Base-by-base conservation (phyloP, 2,113 vertebrate genomes). In the Crotalus tigris region DNA sequence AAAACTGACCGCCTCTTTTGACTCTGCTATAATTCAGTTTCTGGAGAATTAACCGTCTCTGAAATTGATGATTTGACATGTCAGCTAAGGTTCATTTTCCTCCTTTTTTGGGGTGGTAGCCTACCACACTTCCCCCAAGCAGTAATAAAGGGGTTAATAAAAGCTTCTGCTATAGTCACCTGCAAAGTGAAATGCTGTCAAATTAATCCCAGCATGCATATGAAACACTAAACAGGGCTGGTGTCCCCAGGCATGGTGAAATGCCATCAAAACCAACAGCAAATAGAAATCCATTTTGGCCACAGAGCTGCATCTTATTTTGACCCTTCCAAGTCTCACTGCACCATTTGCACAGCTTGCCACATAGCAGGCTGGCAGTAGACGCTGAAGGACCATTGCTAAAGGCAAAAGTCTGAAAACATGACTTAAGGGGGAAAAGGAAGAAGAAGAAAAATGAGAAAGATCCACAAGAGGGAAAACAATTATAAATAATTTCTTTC, bases 151-250 rank as follows among this genome's bases (percentile, higher is more conserved):
- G 64, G 46, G 46, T 92, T 85, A 94, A 92, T 51, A n/a, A 33
- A 93, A 93, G 23, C 61, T 88, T 61, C 81, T 89, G 26, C 29
- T 53, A 75, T 92, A 94, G 88, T 89, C 33, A 86, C 26, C 51
- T 75, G 55, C 75, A 51, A 93, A 91, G 69, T 69, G 39, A 61
- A 93, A 92, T 9, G 24, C 85, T 94, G 88, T 85, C 88, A 93
- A 90, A 88, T 92, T 93, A 94, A 88, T 92, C 49, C 58, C 61
- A 92, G 54, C 17, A 81, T 75, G 46, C 61, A 61, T n/a, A 92
- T 85, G 88, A 87, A 92, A 88, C 55, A 90, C 1, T 44, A 91
- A 51, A 51, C 51, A 93, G 4, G 51, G 10, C 2, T 12, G 11
- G 26, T 69, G 3, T 75, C 44, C 90, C 55, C 4, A 5, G 54